These are phyloP conservation scores for Agrochola lota DNA, from an alignment of 2,888 invertebrate species.

Conservation along the genomic window DNA sequence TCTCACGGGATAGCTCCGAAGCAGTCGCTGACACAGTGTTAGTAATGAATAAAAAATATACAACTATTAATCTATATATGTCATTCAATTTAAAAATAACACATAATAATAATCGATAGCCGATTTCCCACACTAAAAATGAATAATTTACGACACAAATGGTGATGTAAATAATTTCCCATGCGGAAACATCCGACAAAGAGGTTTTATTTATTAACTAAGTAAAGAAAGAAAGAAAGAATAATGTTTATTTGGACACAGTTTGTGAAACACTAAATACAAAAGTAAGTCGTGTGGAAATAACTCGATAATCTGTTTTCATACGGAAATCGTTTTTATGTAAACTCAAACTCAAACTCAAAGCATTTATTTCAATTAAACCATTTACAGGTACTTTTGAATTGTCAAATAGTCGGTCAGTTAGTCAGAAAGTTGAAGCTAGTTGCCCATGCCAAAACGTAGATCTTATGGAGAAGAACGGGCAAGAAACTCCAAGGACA, in stretches of 20 bases:
- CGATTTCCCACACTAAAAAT: background rate
- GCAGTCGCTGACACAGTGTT: background rate
- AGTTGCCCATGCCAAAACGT: no score
- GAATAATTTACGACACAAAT: slow-evolving; percentile 3
- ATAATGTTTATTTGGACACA: no score
- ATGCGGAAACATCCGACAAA: slow-evolving; percentile 23
- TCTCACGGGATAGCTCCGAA: background rate
- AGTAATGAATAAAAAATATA: background rate
- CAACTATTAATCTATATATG: background rate
- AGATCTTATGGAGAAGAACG: no score
- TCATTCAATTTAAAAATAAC: background rate
- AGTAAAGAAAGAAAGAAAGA: no score
- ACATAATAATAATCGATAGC: background rate
- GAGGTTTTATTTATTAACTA: slow-evolving; percentile 49
- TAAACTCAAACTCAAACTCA: no score
- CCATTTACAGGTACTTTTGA: no score
- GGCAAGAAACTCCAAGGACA: no score
- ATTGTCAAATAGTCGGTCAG: no score
- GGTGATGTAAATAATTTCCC: slow-evolving; percentile 34
- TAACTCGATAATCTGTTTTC: slow-evolving; percentile 39
- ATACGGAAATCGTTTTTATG: slow-evolving; percentile 12
- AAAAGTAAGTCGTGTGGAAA: slow-evolving; percentile 36
- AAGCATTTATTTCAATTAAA: no score
- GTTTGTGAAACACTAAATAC: no score
- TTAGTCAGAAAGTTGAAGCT: no score